Evolutionary conservation across 2,113 vertebrate species (phyloP), one percentile per base, ranked within the genome.

Genomic region (Eublepharis macularius): DNA sequence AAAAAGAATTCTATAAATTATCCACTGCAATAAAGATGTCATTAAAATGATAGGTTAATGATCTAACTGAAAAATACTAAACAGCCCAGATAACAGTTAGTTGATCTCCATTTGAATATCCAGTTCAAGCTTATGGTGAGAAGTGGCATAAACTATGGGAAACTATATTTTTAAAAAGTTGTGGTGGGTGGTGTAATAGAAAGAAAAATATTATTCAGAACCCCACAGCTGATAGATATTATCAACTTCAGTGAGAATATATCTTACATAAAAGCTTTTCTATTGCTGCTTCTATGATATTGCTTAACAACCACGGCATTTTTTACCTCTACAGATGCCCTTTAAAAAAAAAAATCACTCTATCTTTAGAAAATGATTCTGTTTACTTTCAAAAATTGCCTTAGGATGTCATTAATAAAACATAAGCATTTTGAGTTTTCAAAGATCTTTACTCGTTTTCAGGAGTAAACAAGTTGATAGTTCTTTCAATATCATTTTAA

Each of bases 181-280:
- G 68, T 2, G 29, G 43, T 66, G 32, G 4, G 24, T 6, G 34
- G n/a, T 47, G 83, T 92, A 94, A 92, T 92, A 76, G 83, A 83
- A 95, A 94, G 57, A 82, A 93, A 96, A 95, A 94, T 93, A 94
- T 95, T 96, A 93, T 95, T 94, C 84, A 92, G 76, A 87, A 90
- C 32, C 49, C 79, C 75, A 82, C 65, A 84, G 74, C 39, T 94
- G 65, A 81, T 94, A 96, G 94, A 93, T 94, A 94, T 94, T 88
- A 93, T 88, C 69, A 91, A 90, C 92, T 93, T 92, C 79, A 89
- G 94, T 0, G 41, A 90, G 91, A 85, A 93, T 91, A 26, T 66
- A 51, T 70, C 16, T 1, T 26, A 73, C 65, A 36, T 84, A 89
- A 92, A 92, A 92, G 4, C 83, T 75, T 90, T 91, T 94, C 90